These are phyloP conservation scores for Leptopilina clavipes DNA, from an alignment of 1,140 invertebrate species.

Conservation along the genomic window DNA sequence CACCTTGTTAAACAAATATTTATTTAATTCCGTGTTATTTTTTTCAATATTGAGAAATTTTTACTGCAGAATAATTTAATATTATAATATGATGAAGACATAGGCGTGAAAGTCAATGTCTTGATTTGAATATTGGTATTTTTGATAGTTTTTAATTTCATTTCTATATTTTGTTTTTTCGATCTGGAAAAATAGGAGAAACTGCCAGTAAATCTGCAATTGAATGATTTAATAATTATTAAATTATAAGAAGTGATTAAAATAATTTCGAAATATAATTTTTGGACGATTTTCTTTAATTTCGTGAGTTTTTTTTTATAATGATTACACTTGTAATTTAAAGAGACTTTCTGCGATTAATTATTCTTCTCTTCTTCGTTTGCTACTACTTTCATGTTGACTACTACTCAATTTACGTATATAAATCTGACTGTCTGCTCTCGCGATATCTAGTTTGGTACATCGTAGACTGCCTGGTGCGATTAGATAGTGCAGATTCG, in stretches of 20 bases:
- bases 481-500: conserved; percentile 47
- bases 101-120: background rate
- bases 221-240: too few relatives aligned
- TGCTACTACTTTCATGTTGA: background rate
- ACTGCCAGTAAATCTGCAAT: too few relatives aligned
- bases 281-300: too few relatives aligned
- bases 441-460: conserved; percentile 15
- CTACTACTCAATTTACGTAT: conserved; percentile 12
- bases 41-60: background rate
- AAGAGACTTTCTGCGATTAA: background rate
- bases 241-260: too few relatives aligned
- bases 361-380: background rate
- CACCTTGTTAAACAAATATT: background rate
- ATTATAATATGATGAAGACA: background rate
- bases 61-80: background rate
- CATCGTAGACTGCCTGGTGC: conserved; percentile 35
- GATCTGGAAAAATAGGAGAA: too few relatives aligned
- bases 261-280: too few relatives aligned
- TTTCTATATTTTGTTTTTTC: too few relatives aligned
- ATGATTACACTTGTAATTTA: too few relatives aligned
- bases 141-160: too few relatives aligned
- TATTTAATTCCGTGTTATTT: background rate
- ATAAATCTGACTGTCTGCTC: conserved; percentile 1
- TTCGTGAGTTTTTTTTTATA: too few relatives aligned
- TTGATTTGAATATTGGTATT: too few relatives aligned